These are phyloP conservation scores for Dendroctonus ponderosae DNA, from an alignment of 1,140 invertebrate species.

Conservation along the genomic window DNA sequence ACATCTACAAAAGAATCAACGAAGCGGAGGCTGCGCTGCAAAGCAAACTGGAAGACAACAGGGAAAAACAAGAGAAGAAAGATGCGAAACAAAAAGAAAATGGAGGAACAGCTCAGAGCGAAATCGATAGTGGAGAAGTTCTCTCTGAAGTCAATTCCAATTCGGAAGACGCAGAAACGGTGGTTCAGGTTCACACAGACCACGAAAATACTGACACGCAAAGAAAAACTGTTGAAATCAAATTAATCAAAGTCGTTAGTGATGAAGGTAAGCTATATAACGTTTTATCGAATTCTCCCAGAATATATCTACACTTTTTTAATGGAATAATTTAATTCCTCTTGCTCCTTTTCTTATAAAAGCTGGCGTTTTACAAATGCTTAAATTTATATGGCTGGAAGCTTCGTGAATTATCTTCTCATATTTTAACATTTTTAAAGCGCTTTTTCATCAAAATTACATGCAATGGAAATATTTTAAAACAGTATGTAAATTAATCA, in stretches of 20 bases:
- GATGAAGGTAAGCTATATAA: slow-evolving; percentile 17
- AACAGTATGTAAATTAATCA: too few species aligned
- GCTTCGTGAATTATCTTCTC: too few species aligned
- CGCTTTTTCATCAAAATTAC: too few species aligned
- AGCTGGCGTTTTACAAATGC: too few species aligned
- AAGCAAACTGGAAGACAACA: slow-evolving; percentile 35
- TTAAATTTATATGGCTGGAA: too few species aligned
- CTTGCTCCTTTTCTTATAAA: too few species aligned
- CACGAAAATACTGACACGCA: slow-evolving; percentile 4
- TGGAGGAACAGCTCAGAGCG: background rate
- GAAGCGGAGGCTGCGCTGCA: slow-evolving; percentile 33
- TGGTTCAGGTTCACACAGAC: slow-evolving; percentile 13
- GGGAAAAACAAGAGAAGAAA: slow-evolving; percentile 30
- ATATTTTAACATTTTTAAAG: too few species aligned
- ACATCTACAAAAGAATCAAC: slow-evolving; percentile 32
- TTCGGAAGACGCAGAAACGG: slow-evolving; percentile 6
- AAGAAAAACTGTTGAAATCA: slow-evolving; percentile 35
- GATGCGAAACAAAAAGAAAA: slow-evolving; percentile 17
- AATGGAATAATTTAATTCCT: background rate
- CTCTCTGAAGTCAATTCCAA: background rate
- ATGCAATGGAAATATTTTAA: too few species aligned
- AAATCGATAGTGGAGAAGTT: background rate
- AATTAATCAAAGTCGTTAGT: slow-evolving; percentile 29
- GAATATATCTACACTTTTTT: background rate
- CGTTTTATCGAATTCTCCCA: background rate